Conservation (phyloP, 2,113 vertebrate species). For the Cyprinodon brontotheroides region DNA sequence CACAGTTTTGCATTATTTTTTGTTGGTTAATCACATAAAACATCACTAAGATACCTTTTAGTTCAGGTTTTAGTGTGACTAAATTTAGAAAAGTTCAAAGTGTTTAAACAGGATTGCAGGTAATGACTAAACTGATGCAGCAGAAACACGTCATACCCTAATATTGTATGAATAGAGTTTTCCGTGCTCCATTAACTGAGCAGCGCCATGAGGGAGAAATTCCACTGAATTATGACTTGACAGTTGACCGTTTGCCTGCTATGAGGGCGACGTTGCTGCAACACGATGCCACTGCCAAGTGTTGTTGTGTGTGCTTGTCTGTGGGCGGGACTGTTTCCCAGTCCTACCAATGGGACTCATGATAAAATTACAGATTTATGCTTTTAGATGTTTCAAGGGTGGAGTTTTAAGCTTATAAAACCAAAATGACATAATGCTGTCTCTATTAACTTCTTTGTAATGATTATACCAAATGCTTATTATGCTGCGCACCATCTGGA, state of each 20-base stretch:
- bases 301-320: conserved; percentile 37
- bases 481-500: conserved; percentile 1
- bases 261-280: conserved; percentile 28
- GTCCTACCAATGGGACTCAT: background rate
- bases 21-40: background rate
- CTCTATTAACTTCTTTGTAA: background rate
- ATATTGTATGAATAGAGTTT: background rate
- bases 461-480: conserved; percentile 9
- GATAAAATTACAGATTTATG: background rate
- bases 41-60: background rate
- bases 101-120: no score
- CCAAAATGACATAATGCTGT: background rate
- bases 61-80: background rate
- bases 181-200: conserved; percentile 6
- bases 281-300: conserved; percentile 31
- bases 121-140: background rate
- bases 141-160: background rate
- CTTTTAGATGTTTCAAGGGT: background rate
- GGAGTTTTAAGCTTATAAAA: background rate
- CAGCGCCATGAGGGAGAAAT: conserved; percentile 10
- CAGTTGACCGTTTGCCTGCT: conserved; percentile 17
- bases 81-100: background rate
- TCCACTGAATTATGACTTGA: conserved; percentile 14
- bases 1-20: background rate
- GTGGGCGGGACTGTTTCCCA: conserved; percentile 17